Evolutionary conservation across 2,797 vertebrate species (phyloP).

Genomic region (Myiothlypis coronata): DNA sequence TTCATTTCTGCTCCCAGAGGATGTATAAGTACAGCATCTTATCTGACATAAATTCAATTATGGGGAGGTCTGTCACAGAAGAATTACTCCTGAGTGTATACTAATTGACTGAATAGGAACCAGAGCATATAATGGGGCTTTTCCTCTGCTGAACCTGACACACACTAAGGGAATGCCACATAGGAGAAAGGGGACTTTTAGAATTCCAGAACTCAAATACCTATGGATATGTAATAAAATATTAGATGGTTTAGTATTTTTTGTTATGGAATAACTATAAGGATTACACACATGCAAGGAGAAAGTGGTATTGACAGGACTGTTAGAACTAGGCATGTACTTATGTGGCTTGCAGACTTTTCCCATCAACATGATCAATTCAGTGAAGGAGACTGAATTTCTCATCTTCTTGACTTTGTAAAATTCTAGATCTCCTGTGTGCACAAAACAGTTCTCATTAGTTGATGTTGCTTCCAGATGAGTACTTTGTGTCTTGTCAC

Average conservation of each 20-base stretch:
- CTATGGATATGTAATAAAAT: background rate
- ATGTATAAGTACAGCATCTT: conserved; percentile 12
- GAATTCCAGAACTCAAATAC: background rate
- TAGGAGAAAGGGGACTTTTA: background rate
- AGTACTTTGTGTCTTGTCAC: background rate
- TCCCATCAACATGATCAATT: background rate
- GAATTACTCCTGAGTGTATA: background rate
- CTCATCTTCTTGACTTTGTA: background rate
- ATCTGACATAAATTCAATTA: conserved; percentile 54
- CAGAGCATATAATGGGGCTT: background rate
- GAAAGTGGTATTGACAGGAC: background rate
- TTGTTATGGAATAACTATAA: background rate
- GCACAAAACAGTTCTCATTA: background rate
- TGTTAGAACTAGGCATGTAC: background rate
- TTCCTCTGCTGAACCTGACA: background rate
- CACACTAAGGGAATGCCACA: background rate
- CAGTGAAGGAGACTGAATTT: background rate
- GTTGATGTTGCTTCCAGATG: background rate
- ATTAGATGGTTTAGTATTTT: background rate
- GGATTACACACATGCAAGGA: background rate
- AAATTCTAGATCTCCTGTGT: background rate
- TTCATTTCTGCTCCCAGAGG: conserved; percentile 31
- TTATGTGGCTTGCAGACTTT: background rate
- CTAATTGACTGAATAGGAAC: background rate
- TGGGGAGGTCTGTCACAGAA: conserved; percentile 8